Evolutionary conservation across 1,140 invertebrate species (phyloP).

Genomic region (Ephestia elutella): DNA sequence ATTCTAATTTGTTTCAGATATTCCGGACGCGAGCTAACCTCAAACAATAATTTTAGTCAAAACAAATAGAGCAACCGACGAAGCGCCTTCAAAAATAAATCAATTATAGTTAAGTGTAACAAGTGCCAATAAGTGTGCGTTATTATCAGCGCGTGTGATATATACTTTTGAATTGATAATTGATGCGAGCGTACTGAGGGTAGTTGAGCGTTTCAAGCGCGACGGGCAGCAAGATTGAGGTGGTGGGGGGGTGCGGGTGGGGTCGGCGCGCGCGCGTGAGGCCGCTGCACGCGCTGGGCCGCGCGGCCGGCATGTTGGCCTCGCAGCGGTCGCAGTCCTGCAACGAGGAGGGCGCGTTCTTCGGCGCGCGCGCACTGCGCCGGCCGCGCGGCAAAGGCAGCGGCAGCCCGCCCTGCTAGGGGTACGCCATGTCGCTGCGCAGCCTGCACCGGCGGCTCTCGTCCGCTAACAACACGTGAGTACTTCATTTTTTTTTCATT

Average conservation of each 20-base stretch:
- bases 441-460: constrained; percentile 72
- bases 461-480: constrained; percentile 69
- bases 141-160: neutral
- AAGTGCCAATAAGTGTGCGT: constrained; percentile 41
- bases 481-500: constrained; percentile 17
- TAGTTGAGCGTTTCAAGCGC: constrained; percentile 21
- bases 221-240: constrained; percentile 59
- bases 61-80: constrained; percentile 37
- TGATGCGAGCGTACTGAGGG: constrained; percentile 11
- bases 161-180: neutral
- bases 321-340: constrained; percentile 71
- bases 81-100: constrained; percentile 59
- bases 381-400: constrained; percentile 67
- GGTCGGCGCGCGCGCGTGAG: constrained; percentile 64
- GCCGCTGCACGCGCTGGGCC: constrained; percentile 51
- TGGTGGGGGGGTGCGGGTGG: constrained; percentile 63
- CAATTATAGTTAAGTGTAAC: constrained; percentile 39
- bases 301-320: constrained; percentile 59
- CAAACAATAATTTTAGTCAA: constrained; percentile 30
- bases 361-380: constrained; percentile 70
- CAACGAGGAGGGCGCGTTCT: constrained; percentile 74
- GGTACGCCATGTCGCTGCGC: constrained; percentile 76
- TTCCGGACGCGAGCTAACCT: constrained; percentile 23
- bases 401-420: constrained; percentile 71
- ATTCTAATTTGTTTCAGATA: constrained; percentile 50